A percentile compares a stretch with the other conserved stretches of the same genome.
phyloP scores from a whole-genome alignment of 2,113 vertebrate species.

The Neotoma lepida region DNA sequence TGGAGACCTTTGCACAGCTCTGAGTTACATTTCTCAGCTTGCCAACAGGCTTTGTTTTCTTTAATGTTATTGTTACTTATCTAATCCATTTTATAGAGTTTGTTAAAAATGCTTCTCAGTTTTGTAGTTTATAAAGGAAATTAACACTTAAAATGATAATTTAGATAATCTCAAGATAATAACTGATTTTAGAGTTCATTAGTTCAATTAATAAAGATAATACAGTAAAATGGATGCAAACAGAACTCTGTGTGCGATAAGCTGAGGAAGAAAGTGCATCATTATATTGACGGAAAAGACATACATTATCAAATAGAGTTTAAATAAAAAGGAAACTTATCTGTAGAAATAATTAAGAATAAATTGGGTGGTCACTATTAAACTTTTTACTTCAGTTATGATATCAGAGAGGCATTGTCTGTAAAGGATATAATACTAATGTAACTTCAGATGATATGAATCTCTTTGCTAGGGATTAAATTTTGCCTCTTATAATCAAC shows the following conservation, averaged over 20 bases:
- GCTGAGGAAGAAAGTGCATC: not conserved
- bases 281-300: not conserved
- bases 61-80: not conserved
- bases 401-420: not conserved
- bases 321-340: conserved; percentile 48
- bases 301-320: not conserved
- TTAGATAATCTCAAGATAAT: conserved; percentile 30
- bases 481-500: not conserved
- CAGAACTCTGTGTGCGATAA: not conserved
- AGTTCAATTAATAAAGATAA: conserved; percentile 58
- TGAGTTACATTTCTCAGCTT: not conserved
- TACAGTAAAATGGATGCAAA: conserved; percentile 33
- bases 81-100: conserved; percentile 14
- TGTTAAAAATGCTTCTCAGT: not conserved
- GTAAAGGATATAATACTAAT: not conserved
- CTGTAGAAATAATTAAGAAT: conserved; percentile 12
- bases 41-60: not conserved
- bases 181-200: conserved; percentile 68
- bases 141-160: not conserved
- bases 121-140: not conserved
- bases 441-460: not conserved
- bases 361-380: conserved; percentile 10
- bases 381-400: not conserved
- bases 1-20: not conserved
- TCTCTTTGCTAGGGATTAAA: not conserved